Evolutionary conservation across 2,888 invertebrate genomes (phyloP).

Genomic region (Drosophila merina): DNA sequence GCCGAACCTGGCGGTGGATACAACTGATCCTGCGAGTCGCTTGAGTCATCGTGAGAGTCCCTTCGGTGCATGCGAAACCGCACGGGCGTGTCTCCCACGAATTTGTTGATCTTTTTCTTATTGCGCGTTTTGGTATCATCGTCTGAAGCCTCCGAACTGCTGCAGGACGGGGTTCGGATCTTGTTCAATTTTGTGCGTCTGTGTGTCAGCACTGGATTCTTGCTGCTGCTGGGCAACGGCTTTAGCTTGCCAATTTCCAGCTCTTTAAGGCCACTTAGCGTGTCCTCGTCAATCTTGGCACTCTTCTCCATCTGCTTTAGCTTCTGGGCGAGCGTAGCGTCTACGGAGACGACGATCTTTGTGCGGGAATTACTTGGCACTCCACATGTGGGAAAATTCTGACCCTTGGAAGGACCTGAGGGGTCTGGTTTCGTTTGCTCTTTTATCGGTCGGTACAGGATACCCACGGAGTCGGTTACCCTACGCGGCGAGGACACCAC

Average conservation of each 20-base stretch:
- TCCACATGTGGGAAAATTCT: slow-evolving; percentile 61
- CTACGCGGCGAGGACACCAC: slow-evolving; percentile 86
- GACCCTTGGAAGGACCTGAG: slow-evolving; percentile 21
- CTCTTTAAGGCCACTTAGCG: slow-evolving; percentile 78
- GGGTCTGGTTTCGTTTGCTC: slow-evolving; percentile 83
- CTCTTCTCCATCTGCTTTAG: slow-evolving; percentile 76
- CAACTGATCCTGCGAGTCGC: slow-evolving; percentile 91
- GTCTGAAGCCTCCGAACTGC: slow-evolving; percentile 97
- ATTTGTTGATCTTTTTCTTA: slow-evolving; percentile 91
- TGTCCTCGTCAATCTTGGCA: slow-evolving; percentile 64
- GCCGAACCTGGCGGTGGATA: slow-evolving; percentile 79
- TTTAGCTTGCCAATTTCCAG: slow-evolving; percentile 82
- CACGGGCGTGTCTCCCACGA: slow-evolving; percentile 86
- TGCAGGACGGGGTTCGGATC: slow-evolving; percentile 93
- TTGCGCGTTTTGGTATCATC: slow-evolving; percentile 91
- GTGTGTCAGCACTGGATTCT: slow-evolving; percentile 84
- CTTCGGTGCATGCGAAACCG: slow-evolving; percentile 88
- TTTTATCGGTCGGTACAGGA: slow-evolving; percentile 89
- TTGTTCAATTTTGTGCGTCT: slow-evolving; percentile 89
- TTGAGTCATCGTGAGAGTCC: slow-evolving; percentile 93
- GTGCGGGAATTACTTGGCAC: slow-evolving; percentile 86
- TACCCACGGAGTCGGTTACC: slow-evolving; percentile 92
- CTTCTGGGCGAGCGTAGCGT: slow-evolving; percentile 75
- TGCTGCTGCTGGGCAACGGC: slow-evolving; percentile 76
- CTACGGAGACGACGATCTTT: slow-evolving; percentile 84